phyloP scores from a whole-genome alignment of 2,888 invertebrate genomes.

The Cephus nigrinus region DNA sequence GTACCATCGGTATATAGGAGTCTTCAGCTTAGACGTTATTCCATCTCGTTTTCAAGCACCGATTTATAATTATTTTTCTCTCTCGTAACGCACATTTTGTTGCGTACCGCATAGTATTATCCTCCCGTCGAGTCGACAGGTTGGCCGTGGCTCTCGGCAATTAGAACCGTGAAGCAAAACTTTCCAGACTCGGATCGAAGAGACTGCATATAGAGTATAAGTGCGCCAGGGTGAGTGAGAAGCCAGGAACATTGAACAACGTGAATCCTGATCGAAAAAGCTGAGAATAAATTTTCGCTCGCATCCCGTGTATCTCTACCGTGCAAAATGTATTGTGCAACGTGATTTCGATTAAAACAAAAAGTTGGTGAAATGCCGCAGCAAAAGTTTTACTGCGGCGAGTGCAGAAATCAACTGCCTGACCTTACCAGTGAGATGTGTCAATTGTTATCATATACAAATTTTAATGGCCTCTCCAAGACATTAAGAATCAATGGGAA shows the following conservation, averaged over 20 bases:
- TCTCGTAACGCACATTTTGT: conserved; percentile 6
- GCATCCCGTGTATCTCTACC: too few species aligned
- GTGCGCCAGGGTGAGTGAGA: too few species aligned
- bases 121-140: background rate
- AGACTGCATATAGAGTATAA: too few species aligned
- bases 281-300: too few species aligned
- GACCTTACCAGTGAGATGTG: conserved; percentile 51
- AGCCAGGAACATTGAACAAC: too few species aligned
- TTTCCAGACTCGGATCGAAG: background rate
- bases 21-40: too few species aligned
- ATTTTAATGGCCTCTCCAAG: conserved; percentile 38
- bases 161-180: conserved; percentile 25
- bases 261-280: too few species aligned
- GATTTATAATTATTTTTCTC: background rate
- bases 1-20: too few species aligned
- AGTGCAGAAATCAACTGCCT: conserved; percentile 44
- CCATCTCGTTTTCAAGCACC: too few species aligned
- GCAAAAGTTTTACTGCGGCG: conserved; percentile 46
- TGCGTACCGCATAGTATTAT: conserved; percentile 6
- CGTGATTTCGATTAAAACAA: too few species aligned
- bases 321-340: too few species aligned
- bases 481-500: conserved; percentile 26
- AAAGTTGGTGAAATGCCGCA: conserved; percentile 42
- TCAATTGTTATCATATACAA: conserved; percentile 51
- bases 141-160: conserved; percentile 17